These are phyloP conservation scores for Zosterops hypoxanthus DNA, from an alignment of 2,113 vertebrate species.

Conservation along the genomic window DNA sequence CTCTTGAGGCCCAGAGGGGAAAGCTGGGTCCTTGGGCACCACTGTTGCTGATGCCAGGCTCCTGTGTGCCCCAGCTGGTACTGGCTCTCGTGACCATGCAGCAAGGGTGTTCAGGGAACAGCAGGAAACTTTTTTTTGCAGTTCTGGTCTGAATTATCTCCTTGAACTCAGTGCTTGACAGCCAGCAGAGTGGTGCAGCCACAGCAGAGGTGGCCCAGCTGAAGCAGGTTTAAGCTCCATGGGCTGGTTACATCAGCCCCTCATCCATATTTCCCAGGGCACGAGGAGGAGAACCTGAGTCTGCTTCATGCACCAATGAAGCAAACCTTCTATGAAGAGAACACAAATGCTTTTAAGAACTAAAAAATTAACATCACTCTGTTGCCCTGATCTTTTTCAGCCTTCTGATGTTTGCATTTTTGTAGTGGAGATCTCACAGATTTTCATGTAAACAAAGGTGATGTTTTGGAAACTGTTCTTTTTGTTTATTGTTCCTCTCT, in stretches of 20 bases:
- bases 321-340: background rate
- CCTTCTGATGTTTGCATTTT: too few species aligned
- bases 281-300: background rate
- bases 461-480: too few species aligned
- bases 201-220: background rate
- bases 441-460: too few species aligned
- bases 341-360: background rate
- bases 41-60: background rate
- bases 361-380: background rate
- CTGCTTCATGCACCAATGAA: background rate
- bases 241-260: background rate
- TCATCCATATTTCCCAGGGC: background rate
- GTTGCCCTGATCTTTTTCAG: too few species aligned
- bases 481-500: too few species aligned
- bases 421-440: too few species aligned
- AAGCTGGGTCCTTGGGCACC: background rate
- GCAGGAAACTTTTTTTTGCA: background rate
- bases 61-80: fast-evolving
- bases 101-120: fast-evolving
- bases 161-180: background rate
- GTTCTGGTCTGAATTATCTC: background rate
- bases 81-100: background rate
- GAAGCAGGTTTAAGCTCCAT: background rate
- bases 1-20: background rate
- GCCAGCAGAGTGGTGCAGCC: fast-evolving